Base-by-base conservation (phyloP, 2,113 vertebrate genomes). In the Trinectes maculatus region DNA sequence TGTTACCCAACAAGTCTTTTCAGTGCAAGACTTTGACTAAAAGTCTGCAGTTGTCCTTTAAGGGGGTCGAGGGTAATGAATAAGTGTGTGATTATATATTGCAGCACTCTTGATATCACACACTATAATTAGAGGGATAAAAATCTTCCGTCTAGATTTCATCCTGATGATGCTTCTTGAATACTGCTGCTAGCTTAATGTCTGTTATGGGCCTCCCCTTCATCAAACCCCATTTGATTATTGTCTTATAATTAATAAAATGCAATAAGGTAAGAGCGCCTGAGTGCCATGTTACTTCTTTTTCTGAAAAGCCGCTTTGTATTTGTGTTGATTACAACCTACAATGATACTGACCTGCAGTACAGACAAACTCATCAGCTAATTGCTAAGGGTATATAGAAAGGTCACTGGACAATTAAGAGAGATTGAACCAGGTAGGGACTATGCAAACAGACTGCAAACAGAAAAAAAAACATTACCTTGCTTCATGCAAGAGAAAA, bases 331-430 rank as follows among this genome's bases (percentile, higher is more conserved):
- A 91, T 92, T 87, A 66, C 73, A 75, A 56, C 53, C 51, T n/a
- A n/a, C 52, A 42, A 52, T 79, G 74, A 82, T 78, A 69, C 76
- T 85, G 87, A 90, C 71, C 84, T 58, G 15, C 59, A 63, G 83
- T 72, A 85, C 56, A 77, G 67, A 74, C 58, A 62, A 79, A 83
- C 76, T 89, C 90, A 90, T 89, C 89, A 91, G 75, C 77, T 91
- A 92, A 91, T 92, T 92, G 85, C 81, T 73, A 60, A 72, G 71
- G 65, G 66, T 82, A 74, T 85, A 62, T 67, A 57, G 69, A 74
- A 85, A 89, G 89, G 90, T 91, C 87, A 89, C 63, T 9, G 67
- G 63, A 85, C 80, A 87, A 90, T 88, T 85, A 87, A 80, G 75
- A 65, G 51, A 82, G 82, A 80, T 71, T 80, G 62, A 86, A 79